Conservation (phyloP, 2,113 vertebrate species). For the Henicopernis longicauda region DNA sequence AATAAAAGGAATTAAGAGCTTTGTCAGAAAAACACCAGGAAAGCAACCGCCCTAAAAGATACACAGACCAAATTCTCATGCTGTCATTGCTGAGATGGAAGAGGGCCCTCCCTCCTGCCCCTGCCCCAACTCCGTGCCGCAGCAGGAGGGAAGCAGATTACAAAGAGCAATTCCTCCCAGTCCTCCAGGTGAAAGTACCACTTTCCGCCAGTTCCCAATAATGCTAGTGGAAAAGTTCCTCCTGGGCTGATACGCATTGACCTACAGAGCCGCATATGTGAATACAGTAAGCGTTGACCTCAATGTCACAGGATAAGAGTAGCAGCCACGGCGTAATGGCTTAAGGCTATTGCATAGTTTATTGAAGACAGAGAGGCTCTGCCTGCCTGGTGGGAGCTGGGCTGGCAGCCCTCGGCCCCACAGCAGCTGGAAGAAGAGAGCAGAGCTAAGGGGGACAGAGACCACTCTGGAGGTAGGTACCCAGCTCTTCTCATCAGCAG, state of each 20-base stretch:
- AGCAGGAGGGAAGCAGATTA: not conserved
- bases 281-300: not conserved
- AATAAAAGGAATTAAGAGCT: constrained; percentile 36
- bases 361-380: not conserved
- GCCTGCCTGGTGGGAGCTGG: not conserved
- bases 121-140: accelerated
- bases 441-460: not conserved
- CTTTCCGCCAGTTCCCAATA: not conserved
- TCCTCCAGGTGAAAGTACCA: not conserved
- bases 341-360: not conserved
- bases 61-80: not conserved
- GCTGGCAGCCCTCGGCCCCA: not conserved
- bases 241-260: not conserved
- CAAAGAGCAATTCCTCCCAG: not conserved
- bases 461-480: not conserved
- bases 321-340: not conserved
- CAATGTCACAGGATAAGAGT: not conserved
- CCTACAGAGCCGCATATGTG: not conserved
- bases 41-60: not conserved
- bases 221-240: not conserved
- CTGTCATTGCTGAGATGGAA: not conserved
- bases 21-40: not conserved
- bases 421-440: not conserved
- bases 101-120: not conserved
- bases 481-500: not conserved